These are phyloP conservation scores for Acanthurus tractus DNA, from an alignment of 2,797 vertebrate species.

Conservation along the genomic window DNA sequence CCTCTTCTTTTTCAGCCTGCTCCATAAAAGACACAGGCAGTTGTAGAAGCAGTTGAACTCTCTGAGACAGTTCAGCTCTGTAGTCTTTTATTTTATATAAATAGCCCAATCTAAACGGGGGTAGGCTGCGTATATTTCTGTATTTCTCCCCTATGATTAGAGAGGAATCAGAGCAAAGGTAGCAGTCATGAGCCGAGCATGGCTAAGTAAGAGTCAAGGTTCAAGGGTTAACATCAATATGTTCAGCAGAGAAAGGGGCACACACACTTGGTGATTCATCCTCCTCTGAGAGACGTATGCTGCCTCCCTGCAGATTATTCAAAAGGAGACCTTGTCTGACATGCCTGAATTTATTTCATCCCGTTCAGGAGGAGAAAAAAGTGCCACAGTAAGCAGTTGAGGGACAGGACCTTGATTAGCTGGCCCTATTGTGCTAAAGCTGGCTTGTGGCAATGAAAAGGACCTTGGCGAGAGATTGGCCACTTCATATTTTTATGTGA, in stretches of 20 bases:
- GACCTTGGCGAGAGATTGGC: slow-evolving; percentile 46
- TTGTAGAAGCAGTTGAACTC: background rate
- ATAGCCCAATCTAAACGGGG: slow-evolving; percentile 5
- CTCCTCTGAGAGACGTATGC: slow-evolving; percentile 18
- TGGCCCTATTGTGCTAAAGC: slow-evolving; percentile 24
- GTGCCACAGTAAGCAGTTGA: slow-evolving; percentile 59
- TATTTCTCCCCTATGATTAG: background rate
- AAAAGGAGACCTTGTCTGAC: slow-evolving; percentile 58
- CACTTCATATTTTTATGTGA: slow-evolving; percentile 37
- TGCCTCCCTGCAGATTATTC: slow-evolving; percentile 45
- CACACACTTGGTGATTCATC: slow-evolving; percentile 36
- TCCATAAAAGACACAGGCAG: slow-evolving; percentile 29
- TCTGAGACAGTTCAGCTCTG: slow-evolving; percentile 6
- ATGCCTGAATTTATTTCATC: slow-evolving; percentile 60
- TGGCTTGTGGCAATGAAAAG: slow-evolving; percentile 48
- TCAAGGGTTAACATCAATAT: slow-evolving; percentile 22
- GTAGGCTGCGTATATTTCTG: background rate
- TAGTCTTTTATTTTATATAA: slow-evolving; percentile 28
- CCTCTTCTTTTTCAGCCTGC: slow-evolving; percentile 27
- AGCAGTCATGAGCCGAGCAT: slow-evolving; percentile 20
- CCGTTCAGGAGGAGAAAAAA: slow-evolving; percentile 44
- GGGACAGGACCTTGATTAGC: slow-evolving; percentile 60
- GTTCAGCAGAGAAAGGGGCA: slow-evolving; percentile 15
- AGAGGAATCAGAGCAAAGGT: slow-evolving; percentile 4
- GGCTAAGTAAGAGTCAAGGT: slow-evolving; percentile 37